Evolutionary conservation across 2,113 vertebrate species (phyloP).

Genomic region (Tricholaema leucomelas): DNA sequence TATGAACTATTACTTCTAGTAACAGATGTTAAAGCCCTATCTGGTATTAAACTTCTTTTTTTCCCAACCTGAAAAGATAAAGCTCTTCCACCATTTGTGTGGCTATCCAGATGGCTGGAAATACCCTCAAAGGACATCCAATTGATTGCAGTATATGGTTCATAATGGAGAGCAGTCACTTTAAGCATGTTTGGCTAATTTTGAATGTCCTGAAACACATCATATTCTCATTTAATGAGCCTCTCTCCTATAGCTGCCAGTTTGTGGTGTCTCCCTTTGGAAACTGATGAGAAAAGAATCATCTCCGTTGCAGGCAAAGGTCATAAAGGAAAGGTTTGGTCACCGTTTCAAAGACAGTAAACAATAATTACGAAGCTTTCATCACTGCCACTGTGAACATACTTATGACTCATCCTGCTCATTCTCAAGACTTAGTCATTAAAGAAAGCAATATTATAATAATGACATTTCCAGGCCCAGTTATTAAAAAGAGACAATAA

Average conservation of each 20-base stretch:
- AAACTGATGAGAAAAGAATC: neutral
- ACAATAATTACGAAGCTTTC: neutral
- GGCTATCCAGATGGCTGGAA: slow-evolving; percentile 31
- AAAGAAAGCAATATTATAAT: neutral
- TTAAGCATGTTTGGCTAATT: neutral
- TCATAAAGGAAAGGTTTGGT: neutral
- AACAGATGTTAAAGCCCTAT: slow-evolving; percentile 26
- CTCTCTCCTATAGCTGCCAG: neutral
- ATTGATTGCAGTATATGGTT: slow-evolving; percentile 23
- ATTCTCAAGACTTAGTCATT: neutral
- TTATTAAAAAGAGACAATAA: neutral
- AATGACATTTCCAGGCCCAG: neutral
- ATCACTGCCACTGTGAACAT: neutral
- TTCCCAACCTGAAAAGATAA: neutral
- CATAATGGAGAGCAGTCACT: neutral
- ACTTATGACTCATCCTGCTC: neutral
- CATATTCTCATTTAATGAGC: neutral
- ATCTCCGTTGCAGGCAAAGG: neutral
- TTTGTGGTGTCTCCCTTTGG: neutral
- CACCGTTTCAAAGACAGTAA: neutral
- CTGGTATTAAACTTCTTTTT: neutral
- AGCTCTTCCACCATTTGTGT: neutral
- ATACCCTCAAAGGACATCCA: slow-evolving; percentile 11
- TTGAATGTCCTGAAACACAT: neutral
- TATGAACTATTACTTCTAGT: slow-evolving; percentile 7